Evolutionary conservation across 1,140 invertebrate species (phyloP), one percentile per base, ranked within the genome.

Genomic region (Apis laboriosa): DNA sequence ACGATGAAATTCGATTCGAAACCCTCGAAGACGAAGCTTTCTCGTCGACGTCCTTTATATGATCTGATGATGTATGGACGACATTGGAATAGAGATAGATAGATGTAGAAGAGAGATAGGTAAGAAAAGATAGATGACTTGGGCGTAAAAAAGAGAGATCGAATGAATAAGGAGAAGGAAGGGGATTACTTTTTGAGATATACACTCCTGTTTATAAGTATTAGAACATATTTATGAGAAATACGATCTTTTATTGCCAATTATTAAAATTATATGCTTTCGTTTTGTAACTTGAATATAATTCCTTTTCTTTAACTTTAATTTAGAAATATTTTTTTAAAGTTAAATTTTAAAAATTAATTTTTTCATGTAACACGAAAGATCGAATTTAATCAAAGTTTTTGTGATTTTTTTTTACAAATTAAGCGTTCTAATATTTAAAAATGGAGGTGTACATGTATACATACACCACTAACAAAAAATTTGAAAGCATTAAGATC

Each of bases 61-160:
- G 24, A 13, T 28, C 28, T 60, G 4, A 61, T 49, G 68, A 64
- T 19, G 34, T 55, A 73, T 49, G 68, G n/a, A 74, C 60, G 61
- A 72, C 51, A 73, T 49, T 55, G 67, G 66, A 72, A 80, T 13
- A 87, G 73, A 83, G 70, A 70, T 34, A 79, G 60, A 67, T 8
- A 84, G 73, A 86, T 21, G 71, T 53, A 76, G 53, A 21, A 34
- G 34, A 73, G n/a, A 75, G 28, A 55, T 66, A 60, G 34, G 28
- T 34, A 34, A 34, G 24, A 66, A 51, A 53, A 58, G 66, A 58
- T n/a, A 28, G 74, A 51, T 73, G 71, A 70, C 28, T 55, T 63
- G 78, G 71, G 49, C 53, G 60, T 21, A n/a, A n/a, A 61, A 13
- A 55, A 28, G 77, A 51, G n/a, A 75, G 28, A 55, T 68, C 55